These are phyloP conservation scores for Dione juno DNA, from an alignment of 2,888 invertebrate species.

Conservation along the genomic window DNA sequence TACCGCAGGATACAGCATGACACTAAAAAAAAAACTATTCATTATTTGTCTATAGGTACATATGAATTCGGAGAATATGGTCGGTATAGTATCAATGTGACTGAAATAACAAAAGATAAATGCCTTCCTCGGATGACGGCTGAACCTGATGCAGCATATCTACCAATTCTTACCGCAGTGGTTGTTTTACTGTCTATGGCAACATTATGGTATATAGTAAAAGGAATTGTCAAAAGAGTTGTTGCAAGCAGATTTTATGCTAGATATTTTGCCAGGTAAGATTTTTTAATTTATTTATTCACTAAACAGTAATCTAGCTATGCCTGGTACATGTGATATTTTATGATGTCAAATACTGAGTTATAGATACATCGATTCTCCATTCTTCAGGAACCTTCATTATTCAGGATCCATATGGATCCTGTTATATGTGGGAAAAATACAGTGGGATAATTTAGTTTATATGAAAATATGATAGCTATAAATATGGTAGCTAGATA, in stretches of 20 bases:
- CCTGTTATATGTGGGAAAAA: too few species aligned
- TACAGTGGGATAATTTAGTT: too few species aligned
- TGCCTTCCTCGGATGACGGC: conserved; percentile 72
- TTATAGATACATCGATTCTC: too few species aligned
- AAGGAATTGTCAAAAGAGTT: conserved; percentile 72
- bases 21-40: too few species aligned
- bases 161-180: conserved; percentile 73
- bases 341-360: too few species aligned
- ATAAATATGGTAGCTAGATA: too few species aligned
- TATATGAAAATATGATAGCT: too few species aligned
- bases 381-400: too few species aligned
- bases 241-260: conserved; percentile 72
- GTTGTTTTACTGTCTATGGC: conserved; percentile 77
- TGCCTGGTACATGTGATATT: neutral
- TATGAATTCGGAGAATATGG: conserved; percentile 76
- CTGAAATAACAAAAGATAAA: conserved; percentile 50
- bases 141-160: conserved; percentile 75
- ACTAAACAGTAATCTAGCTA: neutral
- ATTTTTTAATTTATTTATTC: neutral
- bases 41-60: conserved; percentile 53
- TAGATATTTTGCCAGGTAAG: conserved; percentile 74
- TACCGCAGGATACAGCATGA: neutral
- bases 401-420: too few species aligned
- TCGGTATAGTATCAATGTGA: conserved; percentile 67
- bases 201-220: conserved; percentile 77